Evolutionary conservation across 2,888 invertebrate species (phyloP).

Genomic region (Osedax frankpressi): DNA sequence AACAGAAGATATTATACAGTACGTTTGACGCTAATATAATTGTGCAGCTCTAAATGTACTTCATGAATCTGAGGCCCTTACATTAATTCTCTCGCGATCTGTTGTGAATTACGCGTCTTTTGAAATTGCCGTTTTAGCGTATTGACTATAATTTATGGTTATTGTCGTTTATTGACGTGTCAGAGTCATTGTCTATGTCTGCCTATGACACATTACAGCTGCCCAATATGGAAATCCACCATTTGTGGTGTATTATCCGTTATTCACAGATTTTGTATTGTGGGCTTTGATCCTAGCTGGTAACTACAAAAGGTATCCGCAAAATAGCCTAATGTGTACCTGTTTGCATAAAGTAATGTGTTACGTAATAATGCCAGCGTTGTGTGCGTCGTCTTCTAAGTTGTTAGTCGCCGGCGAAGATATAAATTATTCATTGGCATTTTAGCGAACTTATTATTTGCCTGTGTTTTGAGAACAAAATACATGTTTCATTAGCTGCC

Average conservation of each 20-base stretch:
- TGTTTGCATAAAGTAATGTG: not conserved
- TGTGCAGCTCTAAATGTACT: too few species aligned
- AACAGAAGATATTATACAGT: too few species aligned
- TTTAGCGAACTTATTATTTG: not conserved
- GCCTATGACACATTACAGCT: not conserved
- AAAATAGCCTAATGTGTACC: not conserved
- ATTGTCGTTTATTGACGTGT: not conserved
- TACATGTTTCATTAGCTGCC: conserved; percentile 5
- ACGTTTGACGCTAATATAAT: too few species aligned
- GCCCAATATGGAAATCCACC: not conserved
- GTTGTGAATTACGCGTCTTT: not conserved
- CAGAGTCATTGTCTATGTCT: not conserved
- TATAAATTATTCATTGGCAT: not conserved
- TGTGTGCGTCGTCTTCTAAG: not conserved
- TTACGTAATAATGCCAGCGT: not conserved
- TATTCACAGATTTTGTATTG: not conserved
- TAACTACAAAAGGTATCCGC: not conserved
- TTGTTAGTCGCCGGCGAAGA: not conserved
- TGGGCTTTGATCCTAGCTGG: conserved; percentile 1
- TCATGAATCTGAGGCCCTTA: too few species aligned
- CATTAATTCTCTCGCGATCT: not conserved
- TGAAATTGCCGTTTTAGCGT: not conserved
- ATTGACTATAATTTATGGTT: not conserved
- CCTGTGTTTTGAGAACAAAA: not conserved
- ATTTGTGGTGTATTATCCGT: not conserved